A percentile compares a stretch with the other conserved stretches of the same genome.
Evolutionary conservation across 2,888 invertebrate species (phyloP).

Genomic region (Choreutis nemorana): DNA sequence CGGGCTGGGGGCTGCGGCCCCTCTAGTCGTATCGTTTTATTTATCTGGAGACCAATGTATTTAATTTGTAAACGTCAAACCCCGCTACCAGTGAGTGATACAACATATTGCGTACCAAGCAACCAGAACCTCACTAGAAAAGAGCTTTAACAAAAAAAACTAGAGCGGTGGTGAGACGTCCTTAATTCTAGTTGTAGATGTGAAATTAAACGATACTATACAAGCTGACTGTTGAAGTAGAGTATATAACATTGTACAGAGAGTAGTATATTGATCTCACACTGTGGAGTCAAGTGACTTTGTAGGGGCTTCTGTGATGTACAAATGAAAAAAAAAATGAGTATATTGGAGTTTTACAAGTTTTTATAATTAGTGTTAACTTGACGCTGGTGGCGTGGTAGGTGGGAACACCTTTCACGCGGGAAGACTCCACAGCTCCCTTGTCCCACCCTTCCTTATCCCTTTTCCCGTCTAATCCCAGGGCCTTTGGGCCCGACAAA

Average conservation of each 20-base stretch:
- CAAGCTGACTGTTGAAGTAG: constrained; percentile 49
- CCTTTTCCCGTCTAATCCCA: constrained; percentile 30
- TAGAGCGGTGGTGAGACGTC: constrained; percentile 21
- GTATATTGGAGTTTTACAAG: constrained; percentile 65
- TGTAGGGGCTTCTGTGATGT: constrained; percentile 61
- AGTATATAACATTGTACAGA: constrained; percentile 57
- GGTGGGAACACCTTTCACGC: too few species aligned
- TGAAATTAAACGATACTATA: constrained; percentile 52
- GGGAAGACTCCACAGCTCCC: constrained; percentile 26
- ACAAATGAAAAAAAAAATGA: constrained; percentile 58
- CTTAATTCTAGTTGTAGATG: constrained; percentile 53
- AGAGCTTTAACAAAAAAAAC: constrained; percentile 11
- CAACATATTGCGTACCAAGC: neutral
- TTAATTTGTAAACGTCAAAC: constrained; percentile 37
- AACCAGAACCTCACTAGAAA: neutral
- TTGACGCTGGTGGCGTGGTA: constrained; percentile 43
- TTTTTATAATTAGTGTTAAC: constrained; percentile 65
- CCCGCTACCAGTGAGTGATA: constrained; percentile 23
- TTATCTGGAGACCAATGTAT: constrained; percentile 59
- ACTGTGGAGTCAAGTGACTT: constrained; percentile 31
- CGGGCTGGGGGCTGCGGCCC: constrained; percentile 20
- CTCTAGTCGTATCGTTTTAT: constrained; percentile 51
- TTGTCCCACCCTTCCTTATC: constrained; percentile 16
- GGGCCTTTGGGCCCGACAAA: constrained; percentile 45
- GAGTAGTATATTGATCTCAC: constrained; percentile 56